Conservation (phyloP, 1,140 invertebrate species). For the Brachionus sp. region DNA sequence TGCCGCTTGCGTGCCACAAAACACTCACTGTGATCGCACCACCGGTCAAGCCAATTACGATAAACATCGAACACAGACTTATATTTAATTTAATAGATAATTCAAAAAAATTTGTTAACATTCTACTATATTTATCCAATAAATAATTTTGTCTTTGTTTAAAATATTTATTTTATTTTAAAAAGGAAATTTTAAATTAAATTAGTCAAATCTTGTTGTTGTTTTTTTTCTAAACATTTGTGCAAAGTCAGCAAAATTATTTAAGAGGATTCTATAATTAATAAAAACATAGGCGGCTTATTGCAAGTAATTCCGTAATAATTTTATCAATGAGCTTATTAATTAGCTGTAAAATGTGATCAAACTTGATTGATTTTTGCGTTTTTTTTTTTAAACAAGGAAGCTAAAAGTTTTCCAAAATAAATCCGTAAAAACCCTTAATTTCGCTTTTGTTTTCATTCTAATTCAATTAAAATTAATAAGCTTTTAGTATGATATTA, state of each 20-base stretch:
- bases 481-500: too few species aligned
- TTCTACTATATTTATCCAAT: too few species aligned
- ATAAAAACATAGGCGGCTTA: neutral
- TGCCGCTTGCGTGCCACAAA: neutral
- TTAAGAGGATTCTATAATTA: neutral
- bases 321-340: neutral
- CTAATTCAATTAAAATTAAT: neutral
- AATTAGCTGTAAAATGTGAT: neutral
- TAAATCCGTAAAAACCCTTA: neutral
- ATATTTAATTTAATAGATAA: neutral
- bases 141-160: neutral
- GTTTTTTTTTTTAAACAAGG: neutral
- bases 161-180: neutral
- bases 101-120: neutral
- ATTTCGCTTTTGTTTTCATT: neutral
- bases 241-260: neutral
- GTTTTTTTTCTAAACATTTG: neutral
- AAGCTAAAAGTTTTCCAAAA: neutral
- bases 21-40: neutral
- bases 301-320: neutral
- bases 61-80: neutral
- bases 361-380: neutral
- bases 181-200: neutral
- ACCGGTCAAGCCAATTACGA: neutral
- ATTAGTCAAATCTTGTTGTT: neutral